phyloP scores from a whole-genome alignment of 1,140 invertebrate genomes.

The Philotrypesis tridentata region DNA sequence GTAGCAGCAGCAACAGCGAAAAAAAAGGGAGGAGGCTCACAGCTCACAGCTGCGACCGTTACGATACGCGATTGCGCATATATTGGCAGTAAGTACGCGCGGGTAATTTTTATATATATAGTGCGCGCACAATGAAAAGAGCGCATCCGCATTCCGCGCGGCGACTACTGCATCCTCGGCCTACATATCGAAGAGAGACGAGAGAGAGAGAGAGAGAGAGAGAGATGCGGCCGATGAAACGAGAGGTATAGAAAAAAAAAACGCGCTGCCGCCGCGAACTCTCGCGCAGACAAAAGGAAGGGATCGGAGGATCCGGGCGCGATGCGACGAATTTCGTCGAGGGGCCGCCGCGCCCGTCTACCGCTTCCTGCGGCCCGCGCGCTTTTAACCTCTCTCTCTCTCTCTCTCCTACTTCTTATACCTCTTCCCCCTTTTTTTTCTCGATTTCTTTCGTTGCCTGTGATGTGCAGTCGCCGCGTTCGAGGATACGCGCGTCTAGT shows the following conservation, averaged over 20 bases:
- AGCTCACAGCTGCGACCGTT: no score
- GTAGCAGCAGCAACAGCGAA: no score
- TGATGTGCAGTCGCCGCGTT: conserved; percentile 38
- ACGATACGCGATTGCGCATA: not conserved
- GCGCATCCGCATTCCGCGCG: no score
- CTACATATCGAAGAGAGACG: not conserved
- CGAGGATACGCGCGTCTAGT: conserved; percentile 41
- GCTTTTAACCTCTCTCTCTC: conserved; percentile 28
- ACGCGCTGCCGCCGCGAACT: conserved; percentile 59
- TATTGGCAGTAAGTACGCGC: no score
- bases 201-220: not conserved
- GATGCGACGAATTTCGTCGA: conserved; percentile 49
- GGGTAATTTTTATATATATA: no score
- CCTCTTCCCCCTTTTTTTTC: conserved; percentile 33
- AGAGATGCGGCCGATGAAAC: conserved; percentile 60
- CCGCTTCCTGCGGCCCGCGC: not conserved
- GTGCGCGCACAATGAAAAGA: not conserved
- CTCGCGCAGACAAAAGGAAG: conserved; percentile 62
- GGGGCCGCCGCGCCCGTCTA: not conserved
- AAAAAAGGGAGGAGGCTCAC: no score
- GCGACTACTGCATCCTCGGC: no score
- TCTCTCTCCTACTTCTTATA: conserved; percentile 9
- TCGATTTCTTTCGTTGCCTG: conserved; percentile 34
- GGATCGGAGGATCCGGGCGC: conserved; percentile 68
- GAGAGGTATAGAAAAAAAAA: conserved; percentile 60